These are phyloP conservation scores for Chaitophorus viminalis DNA, from an alignment of 2,888 invertebrate species.

Conservation along the genomic window DNA sequence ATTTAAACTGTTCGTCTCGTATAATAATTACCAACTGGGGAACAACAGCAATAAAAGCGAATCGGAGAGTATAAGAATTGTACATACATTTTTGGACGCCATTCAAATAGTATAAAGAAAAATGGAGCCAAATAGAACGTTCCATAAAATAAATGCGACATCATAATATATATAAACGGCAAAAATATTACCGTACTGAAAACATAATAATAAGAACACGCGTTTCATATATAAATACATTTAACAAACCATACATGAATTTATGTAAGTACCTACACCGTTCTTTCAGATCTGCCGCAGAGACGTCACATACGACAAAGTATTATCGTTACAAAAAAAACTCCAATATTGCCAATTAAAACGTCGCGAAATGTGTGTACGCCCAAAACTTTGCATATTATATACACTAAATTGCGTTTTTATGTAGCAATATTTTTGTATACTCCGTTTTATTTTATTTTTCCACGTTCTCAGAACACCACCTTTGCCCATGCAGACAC, in stretches of 20 bases:
- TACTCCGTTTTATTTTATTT: not conserved
- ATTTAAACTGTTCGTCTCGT: not conserved
- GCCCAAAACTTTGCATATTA: not conserved
- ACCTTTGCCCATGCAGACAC: not conserved
- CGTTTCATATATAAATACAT: too few relatives aligned
- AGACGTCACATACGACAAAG: too few relatives aligned
- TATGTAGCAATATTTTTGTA: not conserved
- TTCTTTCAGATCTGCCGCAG: not conserved
- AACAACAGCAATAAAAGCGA: slow-evolving; percentile 30
- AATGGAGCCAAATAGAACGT: not conserved
- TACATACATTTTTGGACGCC: slow-evolving; percentile 21
- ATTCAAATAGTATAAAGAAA: not conserved
- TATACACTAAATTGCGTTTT: not conserved
- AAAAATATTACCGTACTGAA: not conserved
- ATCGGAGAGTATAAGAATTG: not conserved
- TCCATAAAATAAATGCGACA: not conserved
- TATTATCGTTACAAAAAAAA: not conserved
- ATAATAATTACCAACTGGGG: slow-evolving; percentile 33
- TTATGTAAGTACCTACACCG: not conserved
- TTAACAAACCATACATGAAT: not conserved
- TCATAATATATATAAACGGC: not conserved
- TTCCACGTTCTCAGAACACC: not conserved
- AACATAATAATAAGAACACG: not conserved
- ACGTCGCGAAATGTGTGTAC: too few relatives aligned
- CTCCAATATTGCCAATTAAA: not conserved